phyloP scores from a whole-genome alignment of 2,797 vertebrate genomes.

The Mallotus villosus region DNA sequence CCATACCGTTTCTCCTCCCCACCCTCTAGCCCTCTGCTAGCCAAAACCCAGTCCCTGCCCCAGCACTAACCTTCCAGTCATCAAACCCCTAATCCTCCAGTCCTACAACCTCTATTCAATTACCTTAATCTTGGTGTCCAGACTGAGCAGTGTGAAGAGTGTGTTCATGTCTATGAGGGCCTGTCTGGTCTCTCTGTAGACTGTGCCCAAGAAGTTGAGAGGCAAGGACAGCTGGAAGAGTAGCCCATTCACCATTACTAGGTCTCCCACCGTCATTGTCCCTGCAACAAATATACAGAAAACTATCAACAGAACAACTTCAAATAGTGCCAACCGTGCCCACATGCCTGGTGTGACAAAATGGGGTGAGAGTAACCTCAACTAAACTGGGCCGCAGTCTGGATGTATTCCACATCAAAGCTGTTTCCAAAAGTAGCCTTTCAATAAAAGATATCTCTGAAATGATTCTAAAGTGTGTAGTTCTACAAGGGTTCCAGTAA shows the following conservation, averaged over 20 bases:
- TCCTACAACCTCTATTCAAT: conserved; percentile 45
- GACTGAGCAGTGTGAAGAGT: conserved; percentile 91
- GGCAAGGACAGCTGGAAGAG: conserved; percentile 97
- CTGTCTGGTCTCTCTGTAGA: conserved; percentile 98
- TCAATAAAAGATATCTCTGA: too few relatives aligned
- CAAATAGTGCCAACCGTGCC: too few relatives aligned
- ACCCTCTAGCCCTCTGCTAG: too few relatives aligned
- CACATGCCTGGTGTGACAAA: not conserved
- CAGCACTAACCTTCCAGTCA: too few relatives aligned
- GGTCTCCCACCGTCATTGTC: conserved; percentile 91
- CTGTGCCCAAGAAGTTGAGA: conserved; percentile 97
- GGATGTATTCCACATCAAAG: too few relatives aligned
- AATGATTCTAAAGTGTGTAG: too few relatives aligned
- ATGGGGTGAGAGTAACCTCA: too few relatives aligned
- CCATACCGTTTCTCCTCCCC: too few relatives aligned
- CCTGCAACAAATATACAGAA: conserved; percentile 66
- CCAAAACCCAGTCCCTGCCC: too few relatives aligned
- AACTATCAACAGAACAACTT: not conserved
- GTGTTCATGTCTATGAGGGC: conserved; percentile 99
- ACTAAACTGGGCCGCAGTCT: too few relatives aligned
- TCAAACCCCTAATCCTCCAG: not conserved
- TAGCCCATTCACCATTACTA: conserved; percentile 98
- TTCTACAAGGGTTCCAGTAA: not conserved
- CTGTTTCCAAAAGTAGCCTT: too few relatives aligned
- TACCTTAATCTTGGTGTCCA: conserved; percentile 98